Conservation (phyloP, 2,113 vertebrate species). For the Rhinogobius similis region DNA sequence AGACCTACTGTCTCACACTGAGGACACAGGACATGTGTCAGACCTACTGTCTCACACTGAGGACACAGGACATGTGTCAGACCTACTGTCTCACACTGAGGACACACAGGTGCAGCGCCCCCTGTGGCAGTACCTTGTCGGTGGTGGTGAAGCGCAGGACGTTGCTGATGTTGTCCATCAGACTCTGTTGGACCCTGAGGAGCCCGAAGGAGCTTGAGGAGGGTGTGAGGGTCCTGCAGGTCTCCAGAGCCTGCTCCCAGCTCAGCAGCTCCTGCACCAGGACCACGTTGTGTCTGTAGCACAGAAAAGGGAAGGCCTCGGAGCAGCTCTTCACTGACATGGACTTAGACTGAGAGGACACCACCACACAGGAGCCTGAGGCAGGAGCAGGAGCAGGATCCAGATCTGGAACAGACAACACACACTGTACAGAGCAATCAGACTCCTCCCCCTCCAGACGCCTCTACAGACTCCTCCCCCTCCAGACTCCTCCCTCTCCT, state of each 20-base stretch:
- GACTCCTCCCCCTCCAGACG: not conserved
- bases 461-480: not conserved
- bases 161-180: not conserved
- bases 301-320: constrained; percentile 3
- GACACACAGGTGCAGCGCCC: not conserved
- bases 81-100: not conserved
- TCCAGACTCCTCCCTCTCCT: not conserved
- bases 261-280: not conserved
- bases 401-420: no score
- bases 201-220: not conserved
- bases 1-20: no score
- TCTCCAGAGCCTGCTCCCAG: constrained; percentile 1
- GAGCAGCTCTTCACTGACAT: not conserved
- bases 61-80: not conserved
- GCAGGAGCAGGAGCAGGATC: no score
- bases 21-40: no score
- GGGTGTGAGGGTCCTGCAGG: not conserved
- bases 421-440: no score
- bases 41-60: no score
- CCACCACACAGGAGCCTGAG: not conserved
- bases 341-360: not conserved
- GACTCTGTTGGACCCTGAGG: not conserved
- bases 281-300: not conserved
- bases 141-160: not conserved
- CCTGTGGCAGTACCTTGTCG: not conserved